Evolutionary conservation across 1,140 invertebrate genomes (phyloP).

Genomic region (Myzus persicae): DNA sequence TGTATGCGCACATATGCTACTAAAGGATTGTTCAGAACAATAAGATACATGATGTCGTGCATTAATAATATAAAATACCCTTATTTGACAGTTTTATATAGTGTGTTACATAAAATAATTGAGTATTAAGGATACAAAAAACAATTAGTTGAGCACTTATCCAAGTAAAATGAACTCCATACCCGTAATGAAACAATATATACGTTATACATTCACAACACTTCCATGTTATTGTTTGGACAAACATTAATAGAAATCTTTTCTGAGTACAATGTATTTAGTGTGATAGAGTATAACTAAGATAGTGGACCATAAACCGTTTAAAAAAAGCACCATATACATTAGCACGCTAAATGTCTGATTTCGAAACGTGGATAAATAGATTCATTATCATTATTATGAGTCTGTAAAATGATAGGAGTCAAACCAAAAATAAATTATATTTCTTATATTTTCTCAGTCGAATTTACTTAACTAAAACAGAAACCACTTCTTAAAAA

Average conservation of each 20-base stretch:
- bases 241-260: background rate
- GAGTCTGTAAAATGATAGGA: background rate
- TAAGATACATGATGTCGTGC: background rate
- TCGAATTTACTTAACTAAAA: background rate
- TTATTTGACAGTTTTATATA: background rate
- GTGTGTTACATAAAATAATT: background rate
- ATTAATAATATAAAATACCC: conserved; percentile 2
- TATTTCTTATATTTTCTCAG: background rate
- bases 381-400: background rate
- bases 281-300: background rate
- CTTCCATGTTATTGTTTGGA: background rate
- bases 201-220: background rate
- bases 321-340: background rate
- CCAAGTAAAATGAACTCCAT: background rate
- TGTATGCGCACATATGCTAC: background rate
- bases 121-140: background rate
- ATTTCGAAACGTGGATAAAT: background rate
- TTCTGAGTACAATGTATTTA: background rate
- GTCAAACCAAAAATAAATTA: background rate
- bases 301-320: background rate
- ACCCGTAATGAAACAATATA: background rate
- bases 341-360: background rate
- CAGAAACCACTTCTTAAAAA: background rate
- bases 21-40: background rate
- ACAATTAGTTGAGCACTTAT: background rate